Evolutionary conservation across 2,888 invertebrate genomes (phyloP).

Genomic region (Rhimphoctona megacephalus): DNA sequence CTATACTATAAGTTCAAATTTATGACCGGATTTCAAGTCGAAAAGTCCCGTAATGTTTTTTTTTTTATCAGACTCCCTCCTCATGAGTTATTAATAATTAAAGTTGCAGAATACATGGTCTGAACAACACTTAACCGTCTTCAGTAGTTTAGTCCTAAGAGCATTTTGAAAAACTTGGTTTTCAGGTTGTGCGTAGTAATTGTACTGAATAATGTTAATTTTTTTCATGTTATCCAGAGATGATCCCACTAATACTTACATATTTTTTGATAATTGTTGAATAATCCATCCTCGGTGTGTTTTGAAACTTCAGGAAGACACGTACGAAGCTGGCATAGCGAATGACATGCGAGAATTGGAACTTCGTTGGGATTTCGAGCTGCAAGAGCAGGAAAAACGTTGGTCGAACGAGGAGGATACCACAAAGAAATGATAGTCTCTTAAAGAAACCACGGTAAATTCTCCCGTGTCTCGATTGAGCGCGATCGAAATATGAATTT

Average conservation of each 20-base stretch:
- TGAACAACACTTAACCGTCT: too few relatives aligned
- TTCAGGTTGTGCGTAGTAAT: too few relatives aligned
- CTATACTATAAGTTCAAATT: too few relatives aligned
- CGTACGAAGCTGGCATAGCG: slow-evolving; percentile 88
- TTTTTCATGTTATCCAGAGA: too few relatives aligned
- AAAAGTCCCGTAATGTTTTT: too few relatives aligned
- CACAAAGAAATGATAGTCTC: slow-evolving; percentile 80
- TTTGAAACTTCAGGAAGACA: slow-evolving; percentile 85
- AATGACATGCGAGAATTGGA: slow-evolving; percentile 89
- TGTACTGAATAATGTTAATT: too few relatives aligned
- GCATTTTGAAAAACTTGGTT: too few relatives aligned
- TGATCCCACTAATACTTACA: neutral
- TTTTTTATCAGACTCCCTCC: too few relatives aligned
- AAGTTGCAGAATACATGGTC: too few relatives aligned
- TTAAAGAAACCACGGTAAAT: neutral
- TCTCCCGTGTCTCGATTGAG: slow-evolving; percentile 21
- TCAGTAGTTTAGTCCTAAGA: too few relatives aligned
- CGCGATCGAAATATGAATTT: neutral
- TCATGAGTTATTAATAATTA: too few relatives aligned
- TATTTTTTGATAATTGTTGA: neutral
- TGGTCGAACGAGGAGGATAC: slow-evolving; percentile 88
- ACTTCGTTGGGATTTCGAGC: slow-evolving; percentile 88
- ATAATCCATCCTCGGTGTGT: neutral
- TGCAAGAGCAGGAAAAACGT: slow-evolving; percentile 88
- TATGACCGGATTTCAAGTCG: too few relatives aligned